Evolutionary conservation across 2,113 vertebrate species (phyloP), one percentile per base, ranked within the genome.

Genomic region (Hippocampus comes): DNA sequence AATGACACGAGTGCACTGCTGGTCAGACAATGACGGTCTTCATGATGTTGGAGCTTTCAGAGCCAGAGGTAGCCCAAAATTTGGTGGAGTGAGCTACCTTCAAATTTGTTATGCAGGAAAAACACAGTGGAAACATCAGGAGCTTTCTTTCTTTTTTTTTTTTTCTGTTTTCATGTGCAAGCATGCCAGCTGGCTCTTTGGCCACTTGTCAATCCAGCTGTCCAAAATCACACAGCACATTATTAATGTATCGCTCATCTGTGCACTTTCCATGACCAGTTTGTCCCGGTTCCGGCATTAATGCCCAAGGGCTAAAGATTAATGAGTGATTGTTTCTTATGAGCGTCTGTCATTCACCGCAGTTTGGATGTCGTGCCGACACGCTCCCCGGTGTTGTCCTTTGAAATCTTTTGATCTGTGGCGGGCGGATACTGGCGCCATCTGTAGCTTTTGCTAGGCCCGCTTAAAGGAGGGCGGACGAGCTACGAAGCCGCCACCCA

Each of bases 231-330:
- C 15, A 7, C 4, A 51, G 20, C n/a, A 14, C 63, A 65, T 65
- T 65, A 65, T 65, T 65, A 65, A 65, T 65, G 63, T n/a, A 65
- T 25, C 21, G 21, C 41, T 65, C 63, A 14, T 15, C 41, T 41
- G 60, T 10, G 61, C 34, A 42, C 61, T 42, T 65, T 65, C 63
- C 63, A 23, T 23, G 12, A 14, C 21, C 41, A 43, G 38, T 23
- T 43, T 65, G 63, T 65, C 63, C 41, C 63, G 63, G 21, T 46
- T 65, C 23, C 38, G n/a, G 41, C 20, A 23, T 65, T 14, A 7
- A 23, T 43, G 11, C 41, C 63, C 21, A 11, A 15, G 21, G 41
- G 63, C 34, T 41, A 25, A 43, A 65, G 63, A 65, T 65, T 23
- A 65, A 65, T 43, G 63, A 65, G 41, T 23, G 38, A 65, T 65